Evolutionary conservation across 2,888 invertebrate genomes (phyloP).

Genomic region (Pyrgus malvae): DNA sequence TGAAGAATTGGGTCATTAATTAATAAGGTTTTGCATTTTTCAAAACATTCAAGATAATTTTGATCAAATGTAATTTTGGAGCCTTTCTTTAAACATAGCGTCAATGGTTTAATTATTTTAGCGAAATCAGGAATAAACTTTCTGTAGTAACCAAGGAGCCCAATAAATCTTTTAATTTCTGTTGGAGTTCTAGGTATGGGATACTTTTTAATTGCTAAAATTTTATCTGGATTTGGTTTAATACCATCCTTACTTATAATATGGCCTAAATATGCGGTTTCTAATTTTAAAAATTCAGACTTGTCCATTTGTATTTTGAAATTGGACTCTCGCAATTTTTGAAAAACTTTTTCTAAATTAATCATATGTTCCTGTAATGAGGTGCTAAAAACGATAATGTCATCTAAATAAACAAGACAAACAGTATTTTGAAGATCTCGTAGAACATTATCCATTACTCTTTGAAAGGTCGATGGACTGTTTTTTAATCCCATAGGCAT

Average conservation of each 20-base stretch:
- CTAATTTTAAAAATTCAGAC: conserved; percentile 35
- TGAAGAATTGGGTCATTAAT: conserved; percentile 1
- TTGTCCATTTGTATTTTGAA: conserved; percentile 39
- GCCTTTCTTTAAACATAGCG: not conserved
- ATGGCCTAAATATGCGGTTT: conserved; percentile 31
- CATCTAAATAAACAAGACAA: conserved; percentile 38
- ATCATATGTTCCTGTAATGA: conserved; percentile 37
- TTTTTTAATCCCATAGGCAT: conserved; percentile 42
- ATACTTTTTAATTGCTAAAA: not conserved
- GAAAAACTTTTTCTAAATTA: conserved; percentile 37
- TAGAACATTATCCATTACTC: conserved; percentile 29
- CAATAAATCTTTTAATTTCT: conserved; percentile 2
- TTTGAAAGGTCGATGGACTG: conserved; percentile 40
- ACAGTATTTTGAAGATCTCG: not conserved
- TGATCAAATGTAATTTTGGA: not conserved
- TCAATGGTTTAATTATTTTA: conserved; percentile 1
- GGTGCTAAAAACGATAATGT: conserved; percentile 39
- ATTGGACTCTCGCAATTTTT: conserved; percentile 33
- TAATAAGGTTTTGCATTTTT: not conserved
- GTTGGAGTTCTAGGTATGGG: not conserved
- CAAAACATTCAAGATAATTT: not conserved
- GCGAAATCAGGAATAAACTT: conserved; percentile 4
- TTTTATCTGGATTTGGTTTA: conserved; percentile 23
- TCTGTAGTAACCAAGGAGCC: not conserved
- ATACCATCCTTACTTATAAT: conserved; percentile 24